Conservation (phyloP, 2,113 vertebrate genomes). For the Lepisosteus oculatus region DNA sequence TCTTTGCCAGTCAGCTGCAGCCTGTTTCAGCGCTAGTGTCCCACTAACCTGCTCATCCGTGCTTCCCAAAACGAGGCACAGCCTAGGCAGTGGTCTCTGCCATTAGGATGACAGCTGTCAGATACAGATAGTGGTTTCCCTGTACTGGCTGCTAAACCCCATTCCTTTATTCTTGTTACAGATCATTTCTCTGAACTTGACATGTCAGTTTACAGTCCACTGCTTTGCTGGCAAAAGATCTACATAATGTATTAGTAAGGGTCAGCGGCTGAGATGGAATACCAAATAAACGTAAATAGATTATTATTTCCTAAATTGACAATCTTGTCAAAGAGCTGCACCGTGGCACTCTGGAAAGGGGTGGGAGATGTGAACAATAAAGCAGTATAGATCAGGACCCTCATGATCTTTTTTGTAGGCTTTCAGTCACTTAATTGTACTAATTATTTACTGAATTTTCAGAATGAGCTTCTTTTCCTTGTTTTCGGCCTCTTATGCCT, state of each 20-base stretch:
- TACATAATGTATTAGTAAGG: constrained; percentile 75
- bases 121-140: constrained; percentile 75
- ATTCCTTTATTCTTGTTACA: constrained; percentile 79
- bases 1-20: constrained; percentile 44
- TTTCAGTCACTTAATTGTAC: no score
- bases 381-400: no score
- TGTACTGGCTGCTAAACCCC: constrained; percentile 75
- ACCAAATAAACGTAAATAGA: constrained; percentile 49
- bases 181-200: constrained; percentile 74
- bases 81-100: constrained; percentile 71
- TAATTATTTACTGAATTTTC: no score
- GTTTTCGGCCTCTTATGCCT: no score
- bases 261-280: constrained; percentile 68
- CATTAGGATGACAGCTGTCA: constrained; percentile 76
- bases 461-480: no score
- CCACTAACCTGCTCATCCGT: constrained; percentile 73
- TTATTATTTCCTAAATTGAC: background rate
- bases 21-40: constrained; percentile 68
- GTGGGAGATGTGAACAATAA: no score
- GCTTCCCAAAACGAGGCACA: constrained; percentile 68
- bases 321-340: background rate
- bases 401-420: no score
- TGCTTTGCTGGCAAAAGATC: constrained; percentile 72
- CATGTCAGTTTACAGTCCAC: constrained; percentile 68
- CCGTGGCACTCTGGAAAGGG: background rate